Conservation (phyloP, 1,140 invertebrate genomes). For the Microplitis demolitor region DNA sequence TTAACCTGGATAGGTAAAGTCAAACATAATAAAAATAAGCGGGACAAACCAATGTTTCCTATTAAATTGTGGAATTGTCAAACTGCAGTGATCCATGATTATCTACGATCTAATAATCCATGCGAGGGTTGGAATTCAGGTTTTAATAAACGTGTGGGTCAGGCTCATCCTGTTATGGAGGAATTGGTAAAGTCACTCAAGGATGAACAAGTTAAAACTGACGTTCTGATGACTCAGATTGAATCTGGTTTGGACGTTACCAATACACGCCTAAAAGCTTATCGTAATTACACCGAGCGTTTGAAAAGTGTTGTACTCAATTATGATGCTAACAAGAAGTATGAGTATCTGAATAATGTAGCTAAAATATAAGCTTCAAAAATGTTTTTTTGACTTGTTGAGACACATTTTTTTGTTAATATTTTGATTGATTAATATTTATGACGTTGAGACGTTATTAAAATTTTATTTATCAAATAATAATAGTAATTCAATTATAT, state of each 20-base stretch:
- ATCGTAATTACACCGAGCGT: not conserved
- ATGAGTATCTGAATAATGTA: not conserved
- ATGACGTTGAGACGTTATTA: no score
- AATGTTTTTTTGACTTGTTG: no score
- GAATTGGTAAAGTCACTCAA: not conserved
- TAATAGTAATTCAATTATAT: no score
- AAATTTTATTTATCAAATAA: no score
- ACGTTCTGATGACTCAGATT: not conserved
- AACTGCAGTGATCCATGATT: not conserved
- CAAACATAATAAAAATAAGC: not conserved
- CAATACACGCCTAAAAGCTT: not conserved
- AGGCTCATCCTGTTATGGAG: not conserved
- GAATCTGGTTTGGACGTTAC: not conserved
- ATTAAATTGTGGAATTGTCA: conserved; percentile 12
- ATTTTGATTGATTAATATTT: no score
- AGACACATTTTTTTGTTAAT: no score
- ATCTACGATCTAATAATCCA: not conserved
- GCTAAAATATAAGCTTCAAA: not conserved
- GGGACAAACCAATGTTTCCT: not conserved
- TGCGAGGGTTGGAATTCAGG: conserved; percentile 4
- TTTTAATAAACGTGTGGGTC: not conserved
- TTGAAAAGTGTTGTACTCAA: not conserved
- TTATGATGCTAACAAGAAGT: conserved; percentile 1
- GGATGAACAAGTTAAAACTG: not conserved
- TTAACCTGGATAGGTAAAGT: not conserved